These are phyloP conservation scores for Xiphydria camelus DNA, from an alignment of 2,888 invertebrate genomes.

Conservation along the genomic window DNA sequence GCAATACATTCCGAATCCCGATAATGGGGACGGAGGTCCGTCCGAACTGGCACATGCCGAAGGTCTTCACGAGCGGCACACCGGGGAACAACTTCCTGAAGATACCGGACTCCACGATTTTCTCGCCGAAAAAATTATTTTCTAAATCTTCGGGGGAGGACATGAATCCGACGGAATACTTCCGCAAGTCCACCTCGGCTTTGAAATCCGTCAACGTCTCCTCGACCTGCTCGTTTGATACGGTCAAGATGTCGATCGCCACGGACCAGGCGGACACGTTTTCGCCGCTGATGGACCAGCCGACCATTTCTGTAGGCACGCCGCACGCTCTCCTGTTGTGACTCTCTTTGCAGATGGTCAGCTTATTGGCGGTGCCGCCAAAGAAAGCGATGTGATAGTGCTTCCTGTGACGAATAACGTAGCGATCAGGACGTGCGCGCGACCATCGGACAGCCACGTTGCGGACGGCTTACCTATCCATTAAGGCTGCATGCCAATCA, in stretches of 20 bases:
- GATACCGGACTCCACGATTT: slow-evolving; percentile 39
- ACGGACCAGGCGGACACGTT: slow-evolving; percentile 46
- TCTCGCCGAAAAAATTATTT: slow-evolving; percentile 34
- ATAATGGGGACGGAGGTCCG: slow-evolving; percentile 1
- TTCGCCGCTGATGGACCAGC: slow-evolving; percentile 31
- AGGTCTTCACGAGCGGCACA: slow-evolving; percentile 44
- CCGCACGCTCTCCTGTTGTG: slow-evolving; percentile 20
- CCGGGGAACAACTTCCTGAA: slow-evolving; percentile 48
- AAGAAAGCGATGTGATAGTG: too few relatives aligned
- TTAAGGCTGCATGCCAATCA: too few relatives aligned
- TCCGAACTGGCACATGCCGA: slow-evolving; percentile 50
- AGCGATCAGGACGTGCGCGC: too few relatives aligned
- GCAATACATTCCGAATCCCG: neutral
- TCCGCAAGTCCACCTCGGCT: slow-evolving; percentile 36
- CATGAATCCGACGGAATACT: slow-evolving; percentile 46
- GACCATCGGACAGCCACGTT: too few relatives aligned
- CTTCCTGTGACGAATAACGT: too few relatives aligned
- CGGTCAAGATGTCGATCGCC: slow-evolving; percentile 26
- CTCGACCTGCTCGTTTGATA: slow-evolving; percentile 20
- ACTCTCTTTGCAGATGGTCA: slow-evolving; percentile 30
- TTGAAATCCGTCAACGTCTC: slow-evolving; percentile 33
- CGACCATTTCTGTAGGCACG: slow-evolving; percentile 23
- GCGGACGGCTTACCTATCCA: too few relatives aligned
- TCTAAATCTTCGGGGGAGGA: too few relatives aligned
- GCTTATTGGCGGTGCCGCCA: slow-evolving; percentile 37